Evolutionary conservation across 1,140 invertebrate genomes (phyloP), one percentile per base, ranked within the genome.

Genomic region (Microplitis mediator): DNA sequence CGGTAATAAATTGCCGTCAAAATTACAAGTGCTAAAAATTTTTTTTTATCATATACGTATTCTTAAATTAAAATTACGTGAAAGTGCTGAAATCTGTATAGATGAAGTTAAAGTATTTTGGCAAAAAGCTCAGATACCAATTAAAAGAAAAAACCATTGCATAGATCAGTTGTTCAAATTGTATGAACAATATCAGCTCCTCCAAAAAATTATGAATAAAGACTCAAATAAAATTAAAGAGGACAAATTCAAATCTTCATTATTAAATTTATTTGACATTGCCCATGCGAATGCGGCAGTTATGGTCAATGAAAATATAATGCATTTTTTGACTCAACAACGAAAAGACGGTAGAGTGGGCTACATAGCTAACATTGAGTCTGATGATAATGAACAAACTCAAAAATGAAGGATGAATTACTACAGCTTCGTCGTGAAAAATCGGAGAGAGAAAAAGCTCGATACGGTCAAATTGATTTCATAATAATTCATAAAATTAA

Each of bases 101-200:
- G n/a, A 73, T 36, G 74, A 77, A 75, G 50, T 73, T 36, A 13
- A 61, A 69, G 34, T 76, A 36, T 77, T 74, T 66, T 75, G 74
- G 76, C 35, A 77, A 54, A 76, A 74, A 69, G 62, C 71, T 62
- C 56, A 58, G 31, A 62, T 75, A 56, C 72, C 73, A 56, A 72
- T 71, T 31, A 50, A 73, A 71, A 71, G 69, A 72, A 67, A 65
- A 65, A 16, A 56, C 54, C 66, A 66, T 54, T 75, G 74, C 63
- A 76, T 76, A 50, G 39, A 66, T 4, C 63, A 76, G 32, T 66
- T 71, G 71, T n/a, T n/a, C n/a, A 39, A 64, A 52, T 73, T 78
- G 58, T 65, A 76, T 69, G 32, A 73, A 50, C 35, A 76, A 65
- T 78, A 63, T 63, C 61, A 36, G 14, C 32, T 63, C 5, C 61